A percentile compares a stretch with the other conserved stretches of the same genome.
Conservation (phyloP, 2,888 invertebrate species). For the Lasiommata megera region DNA sequence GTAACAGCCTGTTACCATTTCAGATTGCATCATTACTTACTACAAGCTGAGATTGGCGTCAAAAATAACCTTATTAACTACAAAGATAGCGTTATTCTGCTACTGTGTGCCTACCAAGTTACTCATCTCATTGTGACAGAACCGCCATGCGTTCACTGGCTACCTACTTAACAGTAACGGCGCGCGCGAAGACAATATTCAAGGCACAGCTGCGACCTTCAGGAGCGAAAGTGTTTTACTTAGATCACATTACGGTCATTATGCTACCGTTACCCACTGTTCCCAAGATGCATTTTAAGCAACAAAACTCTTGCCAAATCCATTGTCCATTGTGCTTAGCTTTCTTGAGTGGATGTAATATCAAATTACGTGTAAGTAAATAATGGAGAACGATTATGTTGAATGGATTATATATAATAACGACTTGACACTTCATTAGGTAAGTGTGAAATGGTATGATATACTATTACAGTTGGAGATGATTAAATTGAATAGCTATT, state of each 20-base stretch:
- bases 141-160: constrained; percentile 34
- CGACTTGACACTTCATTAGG: constrained; percentile 1
- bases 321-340: constrained; percentile 28
- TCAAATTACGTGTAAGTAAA: constrained; percentile 17
- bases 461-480: no score
- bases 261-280: constrained; percentile 29
- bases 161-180: constrained; percentile 44
- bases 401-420: constrained; percentile 9
- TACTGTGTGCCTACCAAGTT: background rate
- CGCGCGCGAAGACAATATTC: constrained; percentile 50
- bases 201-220: constrained; percentile 63
- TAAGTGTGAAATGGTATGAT: background rate
- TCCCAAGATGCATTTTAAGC: constrained; percentile 30
- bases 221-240: constrained; percentile 67
- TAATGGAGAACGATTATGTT: constrained; percentile 19
- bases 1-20: no score
- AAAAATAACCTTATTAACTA: no score
- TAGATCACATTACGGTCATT: constrained; percentile 51
- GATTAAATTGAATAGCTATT: no score
- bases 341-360: constrained; percentile 24
- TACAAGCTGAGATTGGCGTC: no score
- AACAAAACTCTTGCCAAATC: constrained; percentile 22
- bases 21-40: no score
- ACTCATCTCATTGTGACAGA: constrained; percentile 41
- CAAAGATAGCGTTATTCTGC: no score